Percentiles rank a stretch among this genome's conserved stretches.
phyloP scores from a whole-genome alignment of 2,113 vertebrate species.

The Periophthalmodon schlosseri region DNA sequence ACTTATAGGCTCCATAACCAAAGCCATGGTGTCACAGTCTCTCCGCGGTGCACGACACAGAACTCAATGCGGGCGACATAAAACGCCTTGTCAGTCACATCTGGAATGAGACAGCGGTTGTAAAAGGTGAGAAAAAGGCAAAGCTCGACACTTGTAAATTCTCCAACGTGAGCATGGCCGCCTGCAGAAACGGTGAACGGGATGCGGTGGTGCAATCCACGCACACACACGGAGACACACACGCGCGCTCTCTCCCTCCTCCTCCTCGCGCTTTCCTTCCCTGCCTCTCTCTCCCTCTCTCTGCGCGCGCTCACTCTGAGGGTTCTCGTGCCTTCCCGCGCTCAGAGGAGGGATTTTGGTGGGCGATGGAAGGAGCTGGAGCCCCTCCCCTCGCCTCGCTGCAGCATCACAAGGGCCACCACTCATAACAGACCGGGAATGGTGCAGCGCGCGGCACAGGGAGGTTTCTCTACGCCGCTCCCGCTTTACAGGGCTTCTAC shows the following conservation, averaged over 20 bases:
- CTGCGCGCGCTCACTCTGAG: conserved; percentile 20
- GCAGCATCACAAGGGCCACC: conserved; percentile 79
- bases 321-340: conserved; percentile 68
- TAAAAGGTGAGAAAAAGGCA: conserved; percentile 37
- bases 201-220: conserved; percentile 84
- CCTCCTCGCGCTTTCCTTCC: conserved; percentile 14
- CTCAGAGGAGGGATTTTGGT: conserved; percentile 73
- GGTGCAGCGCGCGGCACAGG: conserved; percentile 81
- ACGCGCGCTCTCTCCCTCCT: conserved; percentile 24
- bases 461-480: conserved; percentile 38
- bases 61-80: conserved; percentile 66
- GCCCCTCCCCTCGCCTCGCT: conserved; percentile 69
- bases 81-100: conserved; percentile 72
- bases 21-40: conserved; percentile 88
- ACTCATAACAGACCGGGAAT: conserved; percentile 80
- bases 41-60: conserved; percentile 74
- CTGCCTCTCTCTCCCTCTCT: conserved; percentile 17
- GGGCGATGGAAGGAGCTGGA: conserved; percentile 65
- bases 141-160: conserved; percentile 56
- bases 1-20: conserved; percentile 92
- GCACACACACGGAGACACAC: conserved; percentile 65
- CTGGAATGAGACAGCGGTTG: conserved; percentile 55
- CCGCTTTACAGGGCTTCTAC: conserved; percentile 12
- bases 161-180: conserved; percentile 81
- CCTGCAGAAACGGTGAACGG: conserved; percentile 72